Evolutionary conservation across 2,888 invertebrate genomes (phyloP), one percentile per base, ranked within the genome.

Genomic region (Cinara cedri): DNA sequence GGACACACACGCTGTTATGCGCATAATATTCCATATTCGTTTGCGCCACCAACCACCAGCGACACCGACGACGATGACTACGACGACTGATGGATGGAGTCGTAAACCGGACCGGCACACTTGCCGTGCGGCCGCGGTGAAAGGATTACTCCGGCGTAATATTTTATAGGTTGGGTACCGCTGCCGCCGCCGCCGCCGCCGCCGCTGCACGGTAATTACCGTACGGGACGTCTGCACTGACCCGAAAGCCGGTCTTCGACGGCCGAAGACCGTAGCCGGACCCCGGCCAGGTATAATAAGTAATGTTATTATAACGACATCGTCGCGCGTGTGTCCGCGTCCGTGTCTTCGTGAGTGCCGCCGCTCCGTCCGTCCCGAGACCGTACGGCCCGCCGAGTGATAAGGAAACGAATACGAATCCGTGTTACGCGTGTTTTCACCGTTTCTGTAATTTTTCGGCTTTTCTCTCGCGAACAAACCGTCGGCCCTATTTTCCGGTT

Each of bases 201-300:
- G 24, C 65, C 71, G 9, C 16, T 44, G 13, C 44, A 68, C 66
- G 66, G 26, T 76, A 76, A 57, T 76, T 66, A 66, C 66, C 60
- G 76, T 19, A 14, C 4, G n/a, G 57, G 10, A 63, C 74, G 63
- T n/a, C 49, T 21, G 21, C 70, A 62, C 78, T 70, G 60, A 70
- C 60, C 57, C 44, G 66, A 21, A 19, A 57, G 57, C 66, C 78
- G 78, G 70, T 62, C 42, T 62, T 49, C 46, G 68, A 8, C 14
- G 10, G 55, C 21, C 60, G 78, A 70, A 78, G 60, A 70, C 55
- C 51, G 16, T 46, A 42, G 19, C n/a, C 75, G 74, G 65, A 54
- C 65, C 74, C 49, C 51, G 34, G 26, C 24, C 46, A 19, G 10
- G 46, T 8, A 46, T 6, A 6, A 34, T 34, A 34, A 34, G 34